Evolutionary conservation across 2,113 vertebrate genomes (phyloP), one percentile per base, ranked within the genome.

Genomic region (Pterocles burchelli): DNA sequence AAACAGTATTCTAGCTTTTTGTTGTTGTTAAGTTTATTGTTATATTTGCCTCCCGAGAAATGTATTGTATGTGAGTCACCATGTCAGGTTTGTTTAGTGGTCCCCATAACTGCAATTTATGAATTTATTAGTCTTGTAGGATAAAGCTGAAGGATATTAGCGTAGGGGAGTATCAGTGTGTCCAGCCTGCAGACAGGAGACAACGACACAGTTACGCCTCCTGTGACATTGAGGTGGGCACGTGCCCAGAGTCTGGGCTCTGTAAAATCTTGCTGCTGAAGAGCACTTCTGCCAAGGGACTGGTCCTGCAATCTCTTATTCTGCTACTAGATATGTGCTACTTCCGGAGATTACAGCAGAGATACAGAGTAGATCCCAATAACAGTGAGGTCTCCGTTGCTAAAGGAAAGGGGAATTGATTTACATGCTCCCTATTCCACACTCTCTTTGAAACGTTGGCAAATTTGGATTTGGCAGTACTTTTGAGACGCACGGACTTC

Each of bases 291-390:
- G 62, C 19, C n/a, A 22, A 31, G 4, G 15, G 15, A 14, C 14
- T n/a, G 6, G 2, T 71, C 17, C 22, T 51, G 43, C 25, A 57
- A 0, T 13, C 36, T 88, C 16, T 31, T 31, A 6, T 25, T 54
- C 45, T 61, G 36, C 45, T 5, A 3, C 26, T 38, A 17, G 38
- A 5, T 21, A 12, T 0, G 1, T 1, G 1, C 5, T 12, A 9
- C 20, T 76, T 57, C 21, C 13, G 34, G 28, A 17, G 17, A n/a
- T 90, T 38, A 28, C 5, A 34, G 52, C 22, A 61, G 43, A 28
- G 21, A 34, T 2, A 17, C 14, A 34, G 71, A 33, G 6, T 6
- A 80, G 38, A 22, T 81, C 26, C 21, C 33, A 13, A 3, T 3
- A 52, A 74, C 4, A 29, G 24, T 41, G 43, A 48, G 33, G 25